Conservation (phyloP, 1,140 invertebrate species). For the Drosophila parabipectinata region DNA sequence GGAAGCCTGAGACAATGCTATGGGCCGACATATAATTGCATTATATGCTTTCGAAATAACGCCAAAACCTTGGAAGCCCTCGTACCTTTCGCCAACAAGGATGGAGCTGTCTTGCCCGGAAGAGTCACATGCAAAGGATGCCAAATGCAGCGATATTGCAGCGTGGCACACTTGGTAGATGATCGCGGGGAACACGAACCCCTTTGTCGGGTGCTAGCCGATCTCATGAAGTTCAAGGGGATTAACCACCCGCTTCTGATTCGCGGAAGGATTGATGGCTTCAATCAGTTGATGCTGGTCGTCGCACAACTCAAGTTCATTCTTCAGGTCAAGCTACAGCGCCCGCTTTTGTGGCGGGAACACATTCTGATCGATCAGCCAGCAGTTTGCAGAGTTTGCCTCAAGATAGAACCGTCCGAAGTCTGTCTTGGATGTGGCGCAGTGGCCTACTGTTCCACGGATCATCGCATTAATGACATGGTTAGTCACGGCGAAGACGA, state of each 20-base stretch:
- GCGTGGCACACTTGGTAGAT: conserved; percentile 34
- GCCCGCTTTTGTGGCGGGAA: conserved; percentile 42
- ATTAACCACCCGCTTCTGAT: conserved; percentile 47
- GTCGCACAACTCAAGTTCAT: conserved; percentile 52
- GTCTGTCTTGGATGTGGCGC: conserved; percentile 40
- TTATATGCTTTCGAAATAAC: conserved; percentile 20
- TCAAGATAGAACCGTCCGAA: conserved; percentile 4
- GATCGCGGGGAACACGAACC: conserved; percentile 42
- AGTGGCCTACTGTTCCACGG: conserved; percentile 52
- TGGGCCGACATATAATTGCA: conserved; percentile 27
- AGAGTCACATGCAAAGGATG: conserved; percentile 38
- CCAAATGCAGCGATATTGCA: conserved; percentile 63
- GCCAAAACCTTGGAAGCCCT: conserved; percentile 6
- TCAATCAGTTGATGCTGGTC: conserved; percentile 15
- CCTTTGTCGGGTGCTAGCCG: conserved; percentile 32
- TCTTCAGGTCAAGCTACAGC: conserved; percentile 20
- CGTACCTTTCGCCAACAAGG: neutral
- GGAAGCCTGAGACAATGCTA: neutral
- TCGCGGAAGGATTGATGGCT: neutral
- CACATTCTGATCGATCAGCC: conserved; percentile 55
- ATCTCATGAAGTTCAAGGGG: conserved; percentile 22
- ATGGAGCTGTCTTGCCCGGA: neutral
- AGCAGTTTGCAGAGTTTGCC: conserved; percentile 51
- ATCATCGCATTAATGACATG: conserved; percentile 28
- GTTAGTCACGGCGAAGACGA: conserved; percentile 21